phyloP scores from a whole-genome alignment of 2,888 invertebrate genomes.

The Drosophila diplacantha region DNA sequence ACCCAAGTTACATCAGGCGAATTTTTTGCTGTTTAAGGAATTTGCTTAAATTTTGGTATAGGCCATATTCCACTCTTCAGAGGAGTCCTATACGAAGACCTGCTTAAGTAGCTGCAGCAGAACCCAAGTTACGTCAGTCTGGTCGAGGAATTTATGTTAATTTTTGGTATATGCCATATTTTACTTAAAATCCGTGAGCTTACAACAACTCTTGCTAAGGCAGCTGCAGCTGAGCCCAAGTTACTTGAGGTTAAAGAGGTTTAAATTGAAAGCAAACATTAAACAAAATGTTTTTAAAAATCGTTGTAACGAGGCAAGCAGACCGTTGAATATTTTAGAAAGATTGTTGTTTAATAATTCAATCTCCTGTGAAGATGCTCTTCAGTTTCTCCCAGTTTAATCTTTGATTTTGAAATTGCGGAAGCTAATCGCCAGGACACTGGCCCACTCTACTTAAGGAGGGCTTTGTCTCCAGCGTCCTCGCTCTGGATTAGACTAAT shows the following conservation, averaged over 20 bases:
- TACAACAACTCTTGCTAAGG: background rate
- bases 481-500: slow-evolving; percentile 63
- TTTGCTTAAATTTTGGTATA: too few species aligned
- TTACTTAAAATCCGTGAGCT: background rate
- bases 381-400: background rate
- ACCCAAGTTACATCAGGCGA: too few species aligned
- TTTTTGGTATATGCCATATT: background rate
- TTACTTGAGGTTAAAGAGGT: background rate
- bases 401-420: slow-evolving; percentile 5
- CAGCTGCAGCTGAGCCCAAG: background rate
- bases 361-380: background rate
- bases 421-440: slow-evolving; percentile 1
- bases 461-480: slow-evolving; percentile 13
- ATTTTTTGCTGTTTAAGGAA: too few species aligned
- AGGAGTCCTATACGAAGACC: accelerated
- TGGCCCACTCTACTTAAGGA: background rate
- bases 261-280: background rate
- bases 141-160: too few species aligned
- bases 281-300: background rate
- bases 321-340: background rate
- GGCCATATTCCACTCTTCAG: too few species aligned
- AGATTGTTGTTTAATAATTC: background rate
- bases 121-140: background rate
- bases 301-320: accelerated
- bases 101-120: background rate